Evolutionary conservation across 2,888 invertebrate species (phyloP).

Genomic region (Cotesia congregata): DNA sequence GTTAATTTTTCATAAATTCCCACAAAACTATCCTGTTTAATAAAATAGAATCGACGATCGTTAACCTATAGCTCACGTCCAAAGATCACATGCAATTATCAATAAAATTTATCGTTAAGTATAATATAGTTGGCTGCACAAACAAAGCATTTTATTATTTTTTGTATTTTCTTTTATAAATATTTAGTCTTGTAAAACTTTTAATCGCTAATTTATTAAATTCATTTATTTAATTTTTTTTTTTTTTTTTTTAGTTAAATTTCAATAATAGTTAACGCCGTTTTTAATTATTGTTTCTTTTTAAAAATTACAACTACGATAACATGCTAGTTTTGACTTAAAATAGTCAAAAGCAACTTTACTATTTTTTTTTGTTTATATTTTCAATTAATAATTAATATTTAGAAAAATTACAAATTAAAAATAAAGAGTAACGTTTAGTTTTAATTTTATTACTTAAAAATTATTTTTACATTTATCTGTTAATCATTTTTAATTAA

Average conservation of each 20-base stretch:
- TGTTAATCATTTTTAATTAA: neutral
- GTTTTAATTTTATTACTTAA: neutral
- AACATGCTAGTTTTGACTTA: conserved; percentile 8
- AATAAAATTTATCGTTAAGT: conserved; percentile 5
- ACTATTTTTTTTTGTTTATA: neutral
- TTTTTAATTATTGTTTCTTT: conserved; percentile 14
- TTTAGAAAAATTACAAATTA: neutral
- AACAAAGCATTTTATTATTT: conserved; percentile 43
- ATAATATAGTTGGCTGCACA: conserved; percentile 33
- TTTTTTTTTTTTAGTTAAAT: conserved; percentile 7
- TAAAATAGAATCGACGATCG: conserved; percentile 1
- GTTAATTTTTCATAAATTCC: too few species aligned
- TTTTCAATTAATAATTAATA: neutral
- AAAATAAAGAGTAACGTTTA: too few species aligned
- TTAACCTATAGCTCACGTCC: conserved; percentile 30
- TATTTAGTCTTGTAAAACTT: conserved; percentile 6
- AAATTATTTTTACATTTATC: neutral
- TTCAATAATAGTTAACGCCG: conserved; percentile 19
- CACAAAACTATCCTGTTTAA: too few species aligned
- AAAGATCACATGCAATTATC: conserved; percentile 34
- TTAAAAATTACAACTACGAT: conserved; percentile 20
- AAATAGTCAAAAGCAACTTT: neutral
- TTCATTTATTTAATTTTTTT: conserved; percentile 13
- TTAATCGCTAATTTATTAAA: neutral
- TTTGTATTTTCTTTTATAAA: conserved; percentile 18